Base-by-base conservation (phyloP, 2,888 invertebrate species). In the Nomada flava region DNA sequence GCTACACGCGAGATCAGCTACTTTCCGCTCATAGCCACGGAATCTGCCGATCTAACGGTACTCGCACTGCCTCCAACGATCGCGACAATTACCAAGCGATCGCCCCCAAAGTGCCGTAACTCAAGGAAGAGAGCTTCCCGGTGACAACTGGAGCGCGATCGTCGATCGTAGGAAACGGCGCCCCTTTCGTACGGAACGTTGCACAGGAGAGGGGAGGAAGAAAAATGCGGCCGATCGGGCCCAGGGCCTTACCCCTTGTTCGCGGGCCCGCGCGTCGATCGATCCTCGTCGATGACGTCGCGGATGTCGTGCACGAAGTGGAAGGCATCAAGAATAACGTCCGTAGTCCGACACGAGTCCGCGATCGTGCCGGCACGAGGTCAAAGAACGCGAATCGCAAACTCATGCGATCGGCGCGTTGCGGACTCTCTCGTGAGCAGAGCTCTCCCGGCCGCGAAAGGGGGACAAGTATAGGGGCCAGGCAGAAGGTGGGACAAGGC, bases 331-430 rank as follows among this genome's bases (percentile, higher is more conserved):
- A 74, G 69, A 75, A 76, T 70, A 76, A 76, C 73, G 59, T 82
- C 74, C 77, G 60, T 67, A 79, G 81, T 63, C 79, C 52, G 79
- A 67, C 71, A 83, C 80, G 80, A 74, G 75, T 63, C 63, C 77
- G 71, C 74, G 73, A 80, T 79, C 83, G 81, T 79, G 87, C 86
- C 86, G 86, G 84, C 79, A 84, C 83, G 88, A 89, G 92, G 92
- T 91, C 92, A 92, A 92, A 92, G 92, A 92, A 92, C 91, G 89
- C 90, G 90, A 91, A 91, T 90, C 89, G 89, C 91, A 88, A 88
- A 84, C 87, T 88, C 89, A 86, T 84, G 87, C 85, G 86, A 84
- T 87, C 84, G 81, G 78, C 74, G 74, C 83, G 83, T 82, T 84
- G 78, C 80, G 65, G 86, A 73, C 77, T 82, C 82, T 65, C 80